Evolutionary conservation across 2,888 invertebrate species (phyloP), one percentile per base, ranked within the genome.

Genomic region (Eremobia ochroleuca): DNA sequence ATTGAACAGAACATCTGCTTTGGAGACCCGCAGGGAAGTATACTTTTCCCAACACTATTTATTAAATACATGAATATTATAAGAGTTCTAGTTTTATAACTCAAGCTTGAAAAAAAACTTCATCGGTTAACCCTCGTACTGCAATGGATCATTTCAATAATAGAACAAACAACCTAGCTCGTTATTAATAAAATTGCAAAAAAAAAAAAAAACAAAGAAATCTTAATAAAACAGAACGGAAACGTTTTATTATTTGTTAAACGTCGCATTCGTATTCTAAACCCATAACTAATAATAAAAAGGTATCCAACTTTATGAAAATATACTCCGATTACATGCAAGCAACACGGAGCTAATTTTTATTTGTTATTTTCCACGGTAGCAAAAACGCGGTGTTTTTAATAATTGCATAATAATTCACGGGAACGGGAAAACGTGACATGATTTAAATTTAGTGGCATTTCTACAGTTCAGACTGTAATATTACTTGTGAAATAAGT

Each of bases 351-450:
- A 49, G 72, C 76, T 72, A 86, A 87, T 86, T 86, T 77, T 81
- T 77, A 82, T 85, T 87, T 84, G 73, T 76, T 83, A 55, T 82
- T 80, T 84, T 77, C 65, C 52, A 73, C 49, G 40, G 69, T 37
- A 74, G 69, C 67, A 74, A 76, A 73, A 83, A 79, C 73, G 43
- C 69, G 58, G 70, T 79, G 70, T 88, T 88, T 84, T 88, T 85
- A 85, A 87, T 87, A 85, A 87, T 83, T 85, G 80, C 70, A 84
- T 77, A 85, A 88, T 89, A 87, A 85, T 86, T 90, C 82, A 88
- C 71, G 46, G 40, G 71, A 73, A 76, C 65, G 52, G 74, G 59
- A 72, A 80, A 83, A 82, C 43, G 59, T 78, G 62, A 71, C 37
- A 76, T 80, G 68, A 86, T 87, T 80, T 79, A 79, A 84, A 86